Conservation (phyloP, 2,113 vertebrate genomes). For the Psittacula cyanocephala region DNA sequence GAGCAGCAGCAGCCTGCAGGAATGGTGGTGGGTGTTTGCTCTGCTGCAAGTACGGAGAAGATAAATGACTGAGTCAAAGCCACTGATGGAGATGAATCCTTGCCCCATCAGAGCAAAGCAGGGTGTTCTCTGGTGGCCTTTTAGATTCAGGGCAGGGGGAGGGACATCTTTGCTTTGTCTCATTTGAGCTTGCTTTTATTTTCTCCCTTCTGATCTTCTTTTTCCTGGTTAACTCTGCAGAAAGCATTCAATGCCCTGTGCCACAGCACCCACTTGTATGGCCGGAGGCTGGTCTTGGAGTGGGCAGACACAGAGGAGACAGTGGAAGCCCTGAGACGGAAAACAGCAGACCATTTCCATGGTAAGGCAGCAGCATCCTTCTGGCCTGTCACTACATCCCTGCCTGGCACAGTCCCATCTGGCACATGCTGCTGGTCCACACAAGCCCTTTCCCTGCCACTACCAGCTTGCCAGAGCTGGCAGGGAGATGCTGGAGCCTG, state of each 20-base stretch:
- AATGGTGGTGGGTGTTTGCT: background rate
- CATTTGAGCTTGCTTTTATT: background rate
- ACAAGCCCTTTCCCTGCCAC: background rate
- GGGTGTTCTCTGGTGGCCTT: background rate
- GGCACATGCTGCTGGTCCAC: background rate
- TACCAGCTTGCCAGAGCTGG: background rate
- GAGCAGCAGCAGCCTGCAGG: background rate
- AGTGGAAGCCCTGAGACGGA: slow-evolving; percentile 85
- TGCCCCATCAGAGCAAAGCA: background rate
- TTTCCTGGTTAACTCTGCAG: slow-evolving; percentile 53
- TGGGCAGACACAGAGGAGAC: slow-evolving; percentile 92
- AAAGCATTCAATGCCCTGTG: slow-evolving; percentile 92
- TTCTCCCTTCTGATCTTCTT: background rate
- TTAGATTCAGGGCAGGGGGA: background rate
- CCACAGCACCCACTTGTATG: slow-evolving; percentile 97
- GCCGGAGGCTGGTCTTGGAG: slow-evolving; percentile 92
- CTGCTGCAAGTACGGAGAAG: background rate
- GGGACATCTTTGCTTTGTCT: background rate
- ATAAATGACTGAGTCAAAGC: background rate
- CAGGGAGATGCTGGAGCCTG: background rate
- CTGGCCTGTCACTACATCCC: background rate
- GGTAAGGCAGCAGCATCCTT: slow-evolving; percentile 71
- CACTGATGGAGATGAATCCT: slow-evolving; percentile 41
- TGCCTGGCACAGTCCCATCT: background rate
- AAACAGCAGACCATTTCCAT: slow-evolving; percentile 90